Evolutionary conservation across 2,113 vertebrate genomes (phyloP), one percentile per base, ranked within the genome.

Genomic region (Malurus melanocephalus): DNA sequence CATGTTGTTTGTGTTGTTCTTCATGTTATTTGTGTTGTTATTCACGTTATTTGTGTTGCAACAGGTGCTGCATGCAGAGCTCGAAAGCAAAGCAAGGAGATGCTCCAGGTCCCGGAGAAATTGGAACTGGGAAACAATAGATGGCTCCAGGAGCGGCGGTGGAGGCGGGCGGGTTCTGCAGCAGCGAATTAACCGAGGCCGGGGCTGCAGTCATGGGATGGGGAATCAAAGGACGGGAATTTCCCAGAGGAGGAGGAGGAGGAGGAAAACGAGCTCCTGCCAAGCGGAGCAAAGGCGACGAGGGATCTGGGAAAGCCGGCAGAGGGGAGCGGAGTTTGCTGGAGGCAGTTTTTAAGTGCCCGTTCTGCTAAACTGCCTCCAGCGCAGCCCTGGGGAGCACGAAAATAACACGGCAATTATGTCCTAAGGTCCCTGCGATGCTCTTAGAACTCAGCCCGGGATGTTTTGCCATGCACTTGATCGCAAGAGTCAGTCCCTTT

Each of bases 311-410:
- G 76, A 67, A 74, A 59, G 69, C 38, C 73, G 65, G 80, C 53
- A 71, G 75, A 1, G 2, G 55, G 65, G 33, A 86, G 69, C 3
- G 1, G 57, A 27, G 74, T 49, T 72, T 33, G 74, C 90, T 73
- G 87, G 61, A 95, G 81, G 85, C 93, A 51, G 30, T 43, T 82
- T 76, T 46, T 9, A 69, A 73, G 40, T 2, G 46, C 80, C 68
- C 82, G 19, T 88, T 89, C 85, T 91, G 71, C 67, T 91, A 1
- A 91, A 59, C 11, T 32, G 86, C 83, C 90, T 78, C 65, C 80
- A 60, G 88, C 93, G 32, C 68, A 56, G 77, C 93, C 86, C 77
- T 64, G 83, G 67, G 80, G 92, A 94, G 73, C 88, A 33, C 2
- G 49, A 8, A 53, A 92, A 79, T 51, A 93, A 65, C 46, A 3